These are phyloP conservation scores for Lepidurus couesii DNA, from an alignment of 1,140 invertebrate genomes.

Conservation along the genomic window DNA sequence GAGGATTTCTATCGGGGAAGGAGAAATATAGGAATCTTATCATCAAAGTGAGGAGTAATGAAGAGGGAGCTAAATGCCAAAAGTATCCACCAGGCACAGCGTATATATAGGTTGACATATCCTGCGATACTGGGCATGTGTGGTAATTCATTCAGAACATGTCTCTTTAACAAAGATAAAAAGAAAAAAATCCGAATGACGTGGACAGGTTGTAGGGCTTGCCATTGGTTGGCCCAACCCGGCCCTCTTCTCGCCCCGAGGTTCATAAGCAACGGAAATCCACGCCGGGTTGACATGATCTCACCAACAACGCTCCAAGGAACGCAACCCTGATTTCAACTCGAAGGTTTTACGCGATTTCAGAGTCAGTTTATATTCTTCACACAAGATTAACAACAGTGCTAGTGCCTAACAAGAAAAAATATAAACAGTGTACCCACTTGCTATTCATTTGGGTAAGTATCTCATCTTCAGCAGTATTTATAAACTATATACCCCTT, in stretches of 20 bases:
- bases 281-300: neutral
- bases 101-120: no score
- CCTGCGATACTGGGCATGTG: neutral
- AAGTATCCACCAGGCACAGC: no score
- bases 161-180: neutral
- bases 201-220: slow-evolving; percentile 17
- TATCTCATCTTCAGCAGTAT: no score
- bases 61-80: neutral
- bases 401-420: neutral
- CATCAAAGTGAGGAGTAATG: neutral
- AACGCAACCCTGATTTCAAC: slow-evolving; percentile 9
- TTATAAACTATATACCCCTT: no score
- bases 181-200: neutral
- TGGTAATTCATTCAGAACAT: neutral
- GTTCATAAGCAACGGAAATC: slow-evolving; percentile 22
- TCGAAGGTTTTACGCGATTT: neutral
- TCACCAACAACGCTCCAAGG: slow-evolving; percentile 16
- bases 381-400: neutral
- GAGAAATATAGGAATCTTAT: neutral
- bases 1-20: neutral
- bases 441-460: no score
- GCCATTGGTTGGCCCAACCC: slow-evolving; percentile 16
- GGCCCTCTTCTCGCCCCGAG: neutral
- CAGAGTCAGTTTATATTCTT: neutral
- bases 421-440: no score